A percentile compares a stretch with the other conserved stretches of the same genome.
phyloP scores from a whole-genome alignment of 2,888 invertebrate genomes.

The Xestia xanthographa region DNA sequence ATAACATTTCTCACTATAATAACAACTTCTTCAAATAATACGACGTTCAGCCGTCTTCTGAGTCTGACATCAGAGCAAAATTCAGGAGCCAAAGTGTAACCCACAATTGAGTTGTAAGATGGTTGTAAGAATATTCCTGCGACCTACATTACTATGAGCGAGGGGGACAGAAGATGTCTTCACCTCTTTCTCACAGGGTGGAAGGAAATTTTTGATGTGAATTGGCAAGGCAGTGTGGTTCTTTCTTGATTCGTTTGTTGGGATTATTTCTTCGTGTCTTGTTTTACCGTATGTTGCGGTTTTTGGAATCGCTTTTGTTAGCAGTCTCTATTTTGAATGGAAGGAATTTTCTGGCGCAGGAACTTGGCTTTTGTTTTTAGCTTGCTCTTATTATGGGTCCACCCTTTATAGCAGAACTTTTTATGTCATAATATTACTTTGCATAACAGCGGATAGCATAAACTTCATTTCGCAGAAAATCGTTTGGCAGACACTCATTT shows the following conservation, averaged over 20 bases:
- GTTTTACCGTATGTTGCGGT: conserved; percentile 32
- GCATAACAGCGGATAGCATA: too few species aligned
- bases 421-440: too few species aligned
- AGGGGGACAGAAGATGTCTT: conserved; percentile 31
- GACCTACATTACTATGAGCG: conserved; percentile 65
- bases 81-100: conserved; percentile 35
- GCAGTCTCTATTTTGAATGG: conserved; percentile 12
- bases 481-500: too few species aligned
- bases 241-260: conserved; percentile 48
- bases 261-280: conserved; percentile 40
- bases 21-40: conserved; percentile 37
- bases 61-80: conserved; percentile 29
- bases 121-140: conserved; percentile 67
- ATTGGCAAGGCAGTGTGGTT: conserved; percentile 55
- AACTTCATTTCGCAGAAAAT: too few species aligned
- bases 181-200: conserved; percentile 47
- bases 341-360: neutral
- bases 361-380: neutral
- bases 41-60: conserved; percentile 41
- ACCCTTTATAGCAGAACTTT: too few species aligned
- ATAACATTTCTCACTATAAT: conserved; percentile 29
- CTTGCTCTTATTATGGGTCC: neutral
- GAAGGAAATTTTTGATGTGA: conserved; percentile 64
- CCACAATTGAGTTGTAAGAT: conserved; percentile 70
- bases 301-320: conserved; percentile 29